Evolutionary conservation across 2,888 invertebrate genomes (phyloP).

Genomic region (Gryllus longicercus): DNA sequence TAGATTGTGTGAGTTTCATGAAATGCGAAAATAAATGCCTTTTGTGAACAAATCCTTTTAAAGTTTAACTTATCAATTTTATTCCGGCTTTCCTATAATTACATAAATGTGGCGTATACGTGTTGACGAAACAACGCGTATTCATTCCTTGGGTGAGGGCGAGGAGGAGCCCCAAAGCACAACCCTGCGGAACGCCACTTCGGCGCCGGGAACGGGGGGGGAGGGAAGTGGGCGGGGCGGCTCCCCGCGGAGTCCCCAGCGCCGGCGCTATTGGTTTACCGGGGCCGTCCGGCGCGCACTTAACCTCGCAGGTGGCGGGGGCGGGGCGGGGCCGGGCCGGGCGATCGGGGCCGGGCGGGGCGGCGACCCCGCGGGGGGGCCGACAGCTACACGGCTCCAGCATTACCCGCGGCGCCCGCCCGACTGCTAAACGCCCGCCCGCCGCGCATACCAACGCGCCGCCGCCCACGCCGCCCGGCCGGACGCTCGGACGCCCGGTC

Average conservation of each 20-base stretch:
- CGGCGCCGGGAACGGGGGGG: too few species aligned
- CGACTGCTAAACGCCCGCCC: slow-evolving; percentile 1
- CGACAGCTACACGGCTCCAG: slow-evolving; percentile 17
- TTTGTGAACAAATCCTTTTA: too few species aligned
- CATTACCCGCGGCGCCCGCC: neutral
- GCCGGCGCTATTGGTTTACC: neutral
- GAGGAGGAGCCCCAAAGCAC: too few species aligned
- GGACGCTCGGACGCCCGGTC: neutral
- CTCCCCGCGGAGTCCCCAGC: neutral
- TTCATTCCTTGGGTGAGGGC: too few species aligned
- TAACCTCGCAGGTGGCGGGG: slow-evolving; percentile 7
- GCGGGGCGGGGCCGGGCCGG: neutral
- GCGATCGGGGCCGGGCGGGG: neutral
- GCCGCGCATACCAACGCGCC: neutral
- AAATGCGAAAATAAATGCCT: too few species aligned
- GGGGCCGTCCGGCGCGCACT: neutral
- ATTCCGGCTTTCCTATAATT: too few species aligned
- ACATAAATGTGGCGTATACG: too few species aligned
- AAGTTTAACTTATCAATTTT: too few species aligned
- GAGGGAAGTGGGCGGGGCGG: too few species aligned
- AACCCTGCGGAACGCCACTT: too few species aligned
- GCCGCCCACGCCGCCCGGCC: neutral
- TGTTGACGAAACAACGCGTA: too few species aligned
- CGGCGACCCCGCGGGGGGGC: neutral
- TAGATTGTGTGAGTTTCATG: too few species aligned